Conservation (phyloP, 2,797 vertebrate genomes). For the Sparus aurata region DNA sequence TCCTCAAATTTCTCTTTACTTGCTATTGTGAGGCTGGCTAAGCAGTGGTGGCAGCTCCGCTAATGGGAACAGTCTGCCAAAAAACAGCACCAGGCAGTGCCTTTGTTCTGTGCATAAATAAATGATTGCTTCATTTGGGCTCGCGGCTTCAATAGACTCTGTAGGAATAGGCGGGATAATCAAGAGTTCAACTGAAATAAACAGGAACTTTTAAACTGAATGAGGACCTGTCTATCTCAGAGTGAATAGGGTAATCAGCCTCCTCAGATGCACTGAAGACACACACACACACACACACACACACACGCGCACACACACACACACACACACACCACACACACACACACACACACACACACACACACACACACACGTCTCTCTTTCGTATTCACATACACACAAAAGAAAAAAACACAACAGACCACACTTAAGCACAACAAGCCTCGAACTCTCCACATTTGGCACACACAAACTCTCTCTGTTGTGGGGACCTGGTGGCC, state of each 20-base stretch:
- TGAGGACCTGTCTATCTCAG: slow-evolving; percentile 73
- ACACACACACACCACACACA: slow-evolving; percentile 35
- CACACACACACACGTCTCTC: slow-evolving; percentile 50
- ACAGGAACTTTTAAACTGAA: slow-evolving; percentile 76
- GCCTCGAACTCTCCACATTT: slow-evolving; percentile 53
- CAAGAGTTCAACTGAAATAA: slow-evolving; percentile 75
- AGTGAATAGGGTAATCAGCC: slow-evolving; percentile 73
- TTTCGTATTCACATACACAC: slow-evolving; percentile 51
- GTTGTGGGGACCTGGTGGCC: slow-evolving; percentile 69
- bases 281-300: slow-evolving; percentile 16
- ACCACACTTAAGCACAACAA: slow-evolving; percentile 55
- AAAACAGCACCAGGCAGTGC: slow-evolving; percentile 75
- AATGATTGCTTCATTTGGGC: slow-evolving; percentile 82
- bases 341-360: slow-evolving; percentile 42
- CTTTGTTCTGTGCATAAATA: slow-evolving; percentile 81
- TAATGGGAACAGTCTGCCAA: slow-evolving; percentile 74
- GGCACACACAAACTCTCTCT: slow-evolving; percentile 53
- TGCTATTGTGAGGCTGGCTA: slow-evolving; percentile 60
- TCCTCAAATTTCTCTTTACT: slow-evolving; percentile 65
- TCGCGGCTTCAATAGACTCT: slow-evolving; percentile 74
- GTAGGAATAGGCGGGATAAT: slow-evolving; percentile 76
- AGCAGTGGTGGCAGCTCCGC: slow-evolving; percentile 66
- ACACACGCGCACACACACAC: slow-evolving; percentile 38
- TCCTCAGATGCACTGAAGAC: slow-evolving; percentile 67
- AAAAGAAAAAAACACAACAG: slow-evolving; percentile 46